phyloP scores from a whole-genome alignment of 2,888 invertebrate genomes.

The Ophion ventricosus region DNA sequence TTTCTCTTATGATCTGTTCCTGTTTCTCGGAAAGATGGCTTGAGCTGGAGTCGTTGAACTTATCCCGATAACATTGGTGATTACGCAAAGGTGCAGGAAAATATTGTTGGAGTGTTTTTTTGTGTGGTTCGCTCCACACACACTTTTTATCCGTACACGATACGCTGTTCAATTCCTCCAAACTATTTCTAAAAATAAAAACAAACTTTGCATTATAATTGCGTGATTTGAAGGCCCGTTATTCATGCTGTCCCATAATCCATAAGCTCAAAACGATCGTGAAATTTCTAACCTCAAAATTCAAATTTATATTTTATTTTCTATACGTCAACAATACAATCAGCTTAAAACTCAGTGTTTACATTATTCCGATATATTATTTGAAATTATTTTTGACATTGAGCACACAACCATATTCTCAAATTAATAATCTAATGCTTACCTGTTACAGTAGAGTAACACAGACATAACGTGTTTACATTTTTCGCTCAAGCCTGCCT shows the following conservation, averaged over 20 bases:
- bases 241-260: not conserved
- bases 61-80: too few relatives aligned
- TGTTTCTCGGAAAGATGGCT: too few relatives aligned
- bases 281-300: constrained; percentile 20
- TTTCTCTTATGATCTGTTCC: too few relatives aligned
- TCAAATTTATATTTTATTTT: constrained; percentile 1
- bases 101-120: constrained; percentile 37
- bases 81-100: too few relatives aligned
- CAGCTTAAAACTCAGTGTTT: constrained; percentile 13
- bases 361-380: constrained; percentile 10
- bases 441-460: constrained; percentile 1
- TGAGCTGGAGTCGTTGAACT: too few relatives aligned
- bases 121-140: constrained; percentile 9
- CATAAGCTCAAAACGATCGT: constrained; percentile 9
- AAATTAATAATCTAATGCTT: too few relatives aligned
- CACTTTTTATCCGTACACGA: constrained; percentile 10
- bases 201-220: constrained; percentile 12
- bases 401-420: too few relatives aligned
- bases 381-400: not conserved
- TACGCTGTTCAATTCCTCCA: constrained; percentile 14
- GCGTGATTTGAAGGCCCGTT: not conserved
- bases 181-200: constrained; percentile 12
- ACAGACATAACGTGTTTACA: constrained; percentile 23
- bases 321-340: constrained; percentile 9
- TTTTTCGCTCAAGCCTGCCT: constrained; percentile 13